These are phyloP conservation scores for Sylvilagus floridanus DNA, from an alignment of 2,797 vertebrate species.

Conservation along the genomic window DNA sequence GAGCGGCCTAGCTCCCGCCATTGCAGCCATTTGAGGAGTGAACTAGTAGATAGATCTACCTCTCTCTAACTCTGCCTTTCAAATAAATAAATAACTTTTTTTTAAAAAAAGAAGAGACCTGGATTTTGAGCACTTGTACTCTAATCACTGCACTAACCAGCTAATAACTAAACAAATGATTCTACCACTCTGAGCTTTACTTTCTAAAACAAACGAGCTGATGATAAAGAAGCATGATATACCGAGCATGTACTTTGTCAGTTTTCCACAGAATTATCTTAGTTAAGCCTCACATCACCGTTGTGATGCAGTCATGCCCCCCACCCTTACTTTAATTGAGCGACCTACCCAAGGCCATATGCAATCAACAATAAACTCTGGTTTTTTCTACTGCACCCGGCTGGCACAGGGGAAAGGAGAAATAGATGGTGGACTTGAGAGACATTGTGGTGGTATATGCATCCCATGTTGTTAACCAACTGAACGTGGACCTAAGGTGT, in stretches of 20 bases:
- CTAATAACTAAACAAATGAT: too few species aligned
- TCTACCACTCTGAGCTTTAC: too few species aligned
- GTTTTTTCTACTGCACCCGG: background rate
- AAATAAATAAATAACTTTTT: too few species aligned
- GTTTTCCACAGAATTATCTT: slow-evolving; percentile 19
- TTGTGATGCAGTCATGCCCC: slow-evolving; percentile 29
- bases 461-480: background rate
- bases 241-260: slow-evolving; percentile 6
- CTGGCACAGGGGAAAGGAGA: background rate
- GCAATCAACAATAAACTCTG: background rate
- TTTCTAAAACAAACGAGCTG: background rate
- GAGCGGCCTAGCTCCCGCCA: too few species aligned
- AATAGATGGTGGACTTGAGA: slow-evolving; percentile 23
- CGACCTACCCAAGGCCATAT: slow-evolving; percentile 20
- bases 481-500: background rate
- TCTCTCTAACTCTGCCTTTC: too few species aligned
- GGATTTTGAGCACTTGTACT: too few species aligned
- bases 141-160: too few species aligned
- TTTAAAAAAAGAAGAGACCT: too few species aligned
- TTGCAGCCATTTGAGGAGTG: too few species aligned
- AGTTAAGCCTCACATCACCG: slow-evolving; percentile 19
- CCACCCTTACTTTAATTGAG: slow-evolving; percentile 26
- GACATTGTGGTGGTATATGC: background rate
- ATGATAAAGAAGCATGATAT: background rate
- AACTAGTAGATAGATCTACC: too few species aligned